phyloP scores from a whole-genome alignment of 2,797 vertebrate genomes.

The Champsocephalus gunnari region DNA sequence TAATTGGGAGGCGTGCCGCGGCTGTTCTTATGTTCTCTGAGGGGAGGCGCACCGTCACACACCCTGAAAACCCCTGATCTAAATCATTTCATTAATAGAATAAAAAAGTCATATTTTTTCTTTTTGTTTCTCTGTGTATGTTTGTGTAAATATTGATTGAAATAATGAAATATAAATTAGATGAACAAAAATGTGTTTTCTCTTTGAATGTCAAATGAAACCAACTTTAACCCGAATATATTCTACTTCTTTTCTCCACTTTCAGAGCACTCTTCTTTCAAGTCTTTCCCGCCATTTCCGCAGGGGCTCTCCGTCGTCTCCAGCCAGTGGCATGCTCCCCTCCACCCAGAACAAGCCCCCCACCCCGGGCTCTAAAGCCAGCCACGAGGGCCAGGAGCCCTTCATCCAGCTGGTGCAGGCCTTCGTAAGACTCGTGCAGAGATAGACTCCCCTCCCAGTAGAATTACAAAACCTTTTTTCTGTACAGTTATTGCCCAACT shows the following conservation, averaged over 20 bases:
- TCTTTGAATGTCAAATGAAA: no score
- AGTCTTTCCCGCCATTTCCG: slow-evolving; percentile 94
- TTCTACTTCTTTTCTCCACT: background rate
- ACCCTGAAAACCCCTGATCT: no score
- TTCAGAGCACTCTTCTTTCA: slow-evolving; percentile 94
- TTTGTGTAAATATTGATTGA: no score
- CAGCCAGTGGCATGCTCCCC: slow-evolving; percentile 88
- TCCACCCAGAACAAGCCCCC: slow-evolving; percentile 89
- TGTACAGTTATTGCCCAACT: background rate
- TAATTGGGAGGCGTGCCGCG: no score
- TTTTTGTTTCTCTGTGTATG: no score
- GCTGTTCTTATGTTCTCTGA: no score
- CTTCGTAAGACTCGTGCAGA: slow-evolving; percentile 93
- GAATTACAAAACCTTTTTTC: background rate
- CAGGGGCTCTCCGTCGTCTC: slow-evolving; percentile 92
- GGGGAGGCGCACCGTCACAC: no score
- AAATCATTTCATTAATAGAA: no score
- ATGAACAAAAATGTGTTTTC: no score
- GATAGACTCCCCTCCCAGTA: slow-evolving; percentile 83
- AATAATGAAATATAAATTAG: no score
- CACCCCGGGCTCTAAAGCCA: slow-evolving; percentile 85
- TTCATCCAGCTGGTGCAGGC: slow-evolving; percentile 97
- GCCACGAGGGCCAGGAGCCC: slow-evolving; percentile 94
- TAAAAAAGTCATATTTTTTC: no score
- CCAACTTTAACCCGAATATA: no score